Conservation (phyloP, 2,888 invertebrate genomes). For the Sclerodermus sp. region DNA sequence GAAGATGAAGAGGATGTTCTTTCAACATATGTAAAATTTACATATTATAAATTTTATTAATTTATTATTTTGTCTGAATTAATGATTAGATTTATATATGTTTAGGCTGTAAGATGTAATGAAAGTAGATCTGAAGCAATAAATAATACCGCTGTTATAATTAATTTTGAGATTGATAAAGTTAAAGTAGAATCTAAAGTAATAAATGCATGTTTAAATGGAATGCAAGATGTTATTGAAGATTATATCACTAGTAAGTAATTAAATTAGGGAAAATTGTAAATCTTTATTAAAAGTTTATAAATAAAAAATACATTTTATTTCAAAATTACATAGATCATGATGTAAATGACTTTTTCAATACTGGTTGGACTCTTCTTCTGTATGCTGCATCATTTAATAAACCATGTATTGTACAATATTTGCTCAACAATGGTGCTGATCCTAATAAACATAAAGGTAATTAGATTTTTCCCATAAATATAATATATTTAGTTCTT, state of each 20-base stretch:
- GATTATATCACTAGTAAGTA: conserved; percentile 36
- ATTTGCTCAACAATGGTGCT: conserved; percentile 62
- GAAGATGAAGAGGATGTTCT: conserved; percentile 17
- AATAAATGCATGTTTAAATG: conserved; percentile 41
- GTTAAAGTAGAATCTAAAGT: conserved; percentile 22
- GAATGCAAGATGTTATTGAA: conserved; percentile 30
- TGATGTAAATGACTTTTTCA: conserved; percentile 56
- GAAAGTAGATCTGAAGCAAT: neutral
- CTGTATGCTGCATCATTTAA: conserved; percentile 65
- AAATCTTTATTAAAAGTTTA: neutral
- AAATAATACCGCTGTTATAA: neutral
- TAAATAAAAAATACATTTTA: neutral
- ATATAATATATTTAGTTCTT: neutral
- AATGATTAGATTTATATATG: neutral
- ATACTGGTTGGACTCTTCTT: conserved; percentile 66
- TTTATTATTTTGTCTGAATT: neutral
- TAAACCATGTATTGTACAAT: conserved; percentile 60
- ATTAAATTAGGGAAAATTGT: no score
- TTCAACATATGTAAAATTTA: neutral
- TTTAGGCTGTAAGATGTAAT: neutral
- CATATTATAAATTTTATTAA: neutral
- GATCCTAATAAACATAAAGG: conserved; percentile 60
- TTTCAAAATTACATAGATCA: conserved; percentile 24
- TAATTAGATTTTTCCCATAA: conserved; percentile 9
- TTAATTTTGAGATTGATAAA: conserved; percentile 2